Percentiles rank a stretch among this genome's conserved stretches.
These are phyloP conservation scores for Lateolabrax maculatus DNA, from an alignment of 2,797 vertebrate genomes.

Conservation along the genomic window DNA sequence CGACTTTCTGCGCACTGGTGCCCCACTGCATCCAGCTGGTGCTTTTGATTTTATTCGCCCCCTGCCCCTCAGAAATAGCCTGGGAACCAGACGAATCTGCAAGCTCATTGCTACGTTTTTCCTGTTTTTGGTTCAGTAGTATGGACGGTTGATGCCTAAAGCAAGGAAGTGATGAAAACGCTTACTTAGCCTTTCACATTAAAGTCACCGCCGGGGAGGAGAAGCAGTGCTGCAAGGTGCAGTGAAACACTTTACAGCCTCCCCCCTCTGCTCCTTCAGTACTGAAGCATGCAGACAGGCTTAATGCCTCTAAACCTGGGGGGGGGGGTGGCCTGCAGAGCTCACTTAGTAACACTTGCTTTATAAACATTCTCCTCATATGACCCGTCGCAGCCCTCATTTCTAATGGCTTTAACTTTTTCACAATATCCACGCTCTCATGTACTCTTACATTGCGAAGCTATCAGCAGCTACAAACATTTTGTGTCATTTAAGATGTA, in stretches of 20 bases:
- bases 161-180: slow-evolving; percentile 57
- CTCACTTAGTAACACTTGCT: slow-evolving; percentile 33
- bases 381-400: slow-evolving; percentile 15
- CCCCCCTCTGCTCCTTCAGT: slow-evolving; percentile 31
- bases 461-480: slow-evolving; percentile 28
- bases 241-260: slow-evolving; percentile 62
- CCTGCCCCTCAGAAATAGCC: too few relatives aligned
- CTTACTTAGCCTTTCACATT: slow-evolving; percentile 73
- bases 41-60: not conserved
- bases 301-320: slow-evolving; percentile 47
- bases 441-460: not conserved
- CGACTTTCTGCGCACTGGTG: too few relatives aligned
- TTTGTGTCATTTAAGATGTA: slow-evolving; percentile 23
- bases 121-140: slow-evolving; percentile 7
- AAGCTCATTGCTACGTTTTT: slow-evolving; percentile 20
- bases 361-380: slow-evolving; percentile 40
- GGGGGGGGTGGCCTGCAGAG: slow-evolving; percentile 39
- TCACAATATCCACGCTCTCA: not conserved
- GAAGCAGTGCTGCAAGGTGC: slow-evolving; percentile 62
- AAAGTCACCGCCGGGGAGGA: slow-evolving; percentile 47
- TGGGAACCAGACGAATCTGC: too few relatives aligned
- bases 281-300: slow-evolving; percentile 48
- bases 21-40: too few relatives aligned
- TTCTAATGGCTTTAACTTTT: not conserved
- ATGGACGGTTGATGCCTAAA: slow-evolving; percentile 34